Base-by-base conservation (phyloP, 2,888 invertebrate genomes). In the Agrilus biguttatus region DNA sequence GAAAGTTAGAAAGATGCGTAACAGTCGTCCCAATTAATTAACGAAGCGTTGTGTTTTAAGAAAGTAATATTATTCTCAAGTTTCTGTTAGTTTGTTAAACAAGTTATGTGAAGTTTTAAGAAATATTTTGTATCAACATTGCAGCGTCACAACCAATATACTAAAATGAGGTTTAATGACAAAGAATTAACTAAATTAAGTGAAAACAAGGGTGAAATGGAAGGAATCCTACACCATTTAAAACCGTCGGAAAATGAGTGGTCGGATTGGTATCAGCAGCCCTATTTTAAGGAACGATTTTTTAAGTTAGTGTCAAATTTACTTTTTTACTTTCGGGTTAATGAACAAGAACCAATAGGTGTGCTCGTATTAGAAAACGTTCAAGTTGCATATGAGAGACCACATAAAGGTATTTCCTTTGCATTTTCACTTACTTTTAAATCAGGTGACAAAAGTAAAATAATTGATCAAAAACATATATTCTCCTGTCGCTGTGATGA, bases 311-410 rank as follows among this genome's bases (percentile, higher is more conserved):
- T 78, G 50, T 75, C 76, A 53, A 86, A 86, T 63, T 72, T 84
- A 55, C 65, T 86, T 40, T 86, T 83, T 66, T 85, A 84, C 62
- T 84, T 80, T 63, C 77, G 82, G 60, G 72, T 83, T 48, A 81
- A 76, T 62, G 75, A 76, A 41, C 47, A 53, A 28, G 76, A 77
- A 59, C 84, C 85, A 14, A 71, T 77, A 33, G 85, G 85, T 37
- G 73, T 83, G 23, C 74, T 85, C 60, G 73, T 86, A 19, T 67
- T 86, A 61, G 85, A 86, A 62, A 83, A 84, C 61, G 78, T 61
- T 72, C 57, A 77, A 71, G 54, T 77, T 76, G 56, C 80, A 73
- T 73, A 76, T 65, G 84, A 85, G 61, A 71, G 73, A 51, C 76
- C 75, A 10, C 74, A 75, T 51, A 60, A 56, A 51, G 78, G 74